These are phyloP conservation scores for Masticophis lateralis DNA, from an alignment of 2,797 vertebrate genomes.

Conservation along the genomic window DNA sequence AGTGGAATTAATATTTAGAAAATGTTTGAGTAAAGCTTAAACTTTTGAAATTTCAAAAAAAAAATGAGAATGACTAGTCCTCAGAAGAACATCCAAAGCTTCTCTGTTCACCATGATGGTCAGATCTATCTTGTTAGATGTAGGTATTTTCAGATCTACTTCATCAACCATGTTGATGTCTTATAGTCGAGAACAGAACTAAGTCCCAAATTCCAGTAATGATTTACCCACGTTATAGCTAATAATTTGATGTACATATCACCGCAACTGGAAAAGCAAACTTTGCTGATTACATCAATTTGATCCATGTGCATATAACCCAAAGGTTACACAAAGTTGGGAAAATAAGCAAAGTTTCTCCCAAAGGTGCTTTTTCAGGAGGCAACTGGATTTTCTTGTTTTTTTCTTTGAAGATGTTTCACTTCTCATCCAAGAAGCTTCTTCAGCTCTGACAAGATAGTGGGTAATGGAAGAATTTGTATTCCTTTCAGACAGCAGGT, in stretches of 20 bases:
- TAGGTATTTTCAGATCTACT: neutral
- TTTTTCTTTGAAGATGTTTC: too few species aligned
- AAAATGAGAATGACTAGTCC: neutral
- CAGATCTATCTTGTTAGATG: neutral
- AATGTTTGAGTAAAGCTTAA: neutral
- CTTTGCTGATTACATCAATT: neutral
- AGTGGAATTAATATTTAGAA: neutral
- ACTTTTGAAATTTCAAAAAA: neutral
- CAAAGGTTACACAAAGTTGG: neutral
- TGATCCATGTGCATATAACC: neutral
- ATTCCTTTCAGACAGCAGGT: too few species aligned
- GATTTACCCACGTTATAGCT: neutral
- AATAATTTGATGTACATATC: neutral
- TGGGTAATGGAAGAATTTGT: too few species aligned
- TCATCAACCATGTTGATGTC: neutral
- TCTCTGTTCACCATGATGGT: neutral
- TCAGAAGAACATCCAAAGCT: neutral
- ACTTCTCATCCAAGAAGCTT: too few species aligned
- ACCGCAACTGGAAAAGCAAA: neutral
- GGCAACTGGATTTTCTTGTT: too few species aligned
- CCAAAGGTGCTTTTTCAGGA: too few species aligned
- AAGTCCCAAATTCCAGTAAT: neutral
- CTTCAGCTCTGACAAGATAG: too few species aligned
- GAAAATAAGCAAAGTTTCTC: neutral
- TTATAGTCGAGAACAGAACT: neutral